Percentiles rank a stretch among this genome's conserved stretches.
Conservation (phyloP, 2,113 vertebrate genomes). For the Falcunculus frontatus region DNA sequence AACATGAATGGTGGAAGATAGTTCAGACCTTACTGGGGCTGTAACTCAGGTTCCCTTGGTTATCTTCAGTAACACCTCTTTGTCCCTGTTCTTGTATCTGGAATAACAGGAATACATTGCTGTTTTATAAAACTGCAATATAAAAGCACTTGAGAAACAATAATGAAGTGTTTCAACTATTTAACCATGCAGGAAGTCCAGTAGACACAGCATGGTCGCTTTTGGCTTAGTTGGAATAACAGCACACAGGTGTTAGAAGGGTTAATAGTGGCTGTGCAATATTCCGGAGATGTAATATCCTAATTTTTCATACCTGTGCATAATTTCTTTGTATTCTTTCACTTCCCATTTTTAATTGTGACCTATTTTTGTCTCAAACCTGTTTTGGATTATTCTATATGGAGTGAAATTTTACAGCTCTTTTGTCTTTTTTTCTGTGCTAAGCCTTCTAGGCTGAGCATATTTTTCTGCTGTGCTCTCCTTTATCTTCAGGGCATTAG, state of each 20-base stretch:
- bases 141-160: not conserved
- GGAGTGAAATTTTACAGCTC: not conserved
- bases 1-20: not conserved
- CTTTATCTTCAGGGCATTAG: conserved; percentile 22
- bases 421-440: not conserved
- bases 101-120: not conserved
- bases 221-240: not conserved
- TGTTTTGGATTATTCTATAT: not conserved
- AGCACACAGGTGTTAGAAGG: not conserved
- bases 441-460: not conserved
- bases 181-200: not conserved
- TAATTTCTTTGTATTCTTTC: not conserved
- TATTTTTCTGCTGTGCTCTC: not conserved
- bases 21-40: not conserved
- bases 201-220: not conserved
- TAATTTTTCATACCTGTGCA: not conserved
- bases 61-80: not conserved
- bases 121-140: not conserved
- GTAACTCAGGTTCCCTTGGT: not conserved
- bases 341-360: not conserved
- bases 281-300: not conserved
- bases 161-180: not conserved
- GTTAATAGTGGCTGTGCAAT: not conserved
- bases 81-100: not conserved
- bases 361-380: not conserved